phyloP scores from a whole-genome alignment of 2,888 invertebrate species.

The Sinhomidia bicolor region DNA sequence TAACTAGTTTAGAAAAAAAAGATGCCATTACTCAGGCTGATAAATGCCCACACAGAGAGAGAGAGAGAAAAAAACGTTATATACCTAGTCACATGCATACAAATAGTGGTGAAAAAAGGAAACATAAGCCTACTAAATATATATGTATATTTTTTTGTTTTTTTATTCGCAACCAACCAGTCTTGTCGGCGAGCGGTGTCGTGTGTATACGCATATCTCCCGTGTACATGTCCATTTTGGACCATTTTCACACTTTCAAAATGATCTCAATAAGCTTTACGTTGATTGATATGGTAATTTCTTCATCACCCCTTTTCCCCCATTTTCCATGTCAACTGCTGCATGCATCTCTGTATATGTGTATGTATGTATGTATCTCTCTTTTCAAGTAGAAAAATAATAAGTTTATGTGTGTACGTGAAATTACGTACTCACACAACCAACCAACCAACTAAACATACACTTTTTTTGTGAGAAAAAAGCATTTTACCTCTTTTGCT shows the following conservation, averaged over 20 bases:
- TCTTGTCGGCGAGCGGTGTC: too few relatives aligned
- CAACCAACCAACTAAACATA: not conserved
- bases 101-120: not conserved
- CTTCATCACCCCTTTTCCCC: constrained; percentile 57
- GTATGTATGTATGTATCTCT: too few relatives aligned
- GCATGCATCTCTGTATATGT: not conserved
- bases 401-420: not conserved
- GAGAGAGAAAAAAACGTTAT: not conserved
- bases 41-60: constrained; percentile 24
- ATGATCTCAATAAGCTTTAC: constrained; percentile 66
- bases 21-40: constrained; percentile 38
- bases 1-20: not conserved
- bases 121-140: not conserved
- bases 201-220: too few relatives aligned
- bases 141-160: too few relatives aligned
- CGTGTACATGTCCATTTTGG: constrained; percentile 7
- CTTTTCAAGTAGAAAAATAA: too few relatives aligned
- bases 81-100: not conserved
- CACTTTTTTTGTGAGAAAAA: not conserved
- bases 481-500: constrained; percentile 9
- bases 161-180: too few relatives aligned
- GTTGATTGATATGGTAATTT: constrained; percentile 72
- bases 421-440: not conserved
- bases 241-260: constrained; percentile 52
- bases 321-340: constrained; percentile 27